Conservation (phyloP, 2,888 invertebrate species). For the Drosophila parthenogenetica region DNA sequence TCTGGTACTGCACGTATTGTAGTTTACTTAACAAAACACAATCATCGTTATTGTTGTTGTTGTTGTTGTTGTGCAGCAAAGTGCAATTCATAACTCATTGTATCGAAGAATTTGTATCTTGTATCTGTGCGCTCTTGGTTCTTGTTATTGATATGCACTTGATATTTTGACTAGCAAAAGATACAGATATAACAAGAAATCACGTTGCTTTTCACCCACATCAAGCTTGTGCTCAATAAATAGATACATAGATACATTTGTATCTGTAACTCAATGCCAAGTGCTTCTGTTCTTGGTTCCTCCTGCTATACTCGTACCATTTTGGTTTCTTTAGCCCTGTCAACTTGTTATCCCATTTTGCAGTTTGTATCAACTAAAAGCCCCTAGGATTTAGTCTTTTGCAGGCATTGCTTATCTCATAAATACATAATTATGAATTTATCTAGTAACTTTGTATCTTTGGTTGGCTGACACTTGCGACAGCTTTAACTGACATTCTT, state of each 20-base stretch:
- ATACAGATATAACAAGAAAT: not conserved
- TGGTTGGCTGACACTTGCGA: not conserved
- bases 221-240: not conserved
- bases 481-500: not conserved
- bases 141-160: not conserved
- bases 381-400: not conserved
- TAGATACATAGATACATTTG: not conserved
- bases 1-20: constrained; percentile 10
- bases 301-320: too few species aligned
- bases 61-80: constrained; percentile 20
- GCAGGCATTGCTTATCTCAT: not conserved
- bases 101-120: constrained; percentile 20
- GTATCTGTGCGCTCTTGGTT: constrained; percentile 3
- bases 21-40: constrained; percentile 35
- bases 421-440: not conserved
- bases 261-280: not conserved
- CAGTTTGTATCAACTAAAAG: too few species aligned
- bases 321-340: too few species aligned
- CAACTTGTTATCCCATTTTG: too few species aligned
- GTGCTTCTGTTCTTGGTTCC: not conserved
- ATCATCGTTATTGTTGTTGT: not conserved
- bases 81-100: constrained; percentile 11
- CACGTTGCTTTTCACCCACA: not conserved
- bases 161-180: not conserved
- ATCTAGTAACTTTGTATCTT: not conserved